phyloP scores from a whole-genome alignment of 2,113 vertebrate genomes.

The Oostethus manadensis region DNA sequence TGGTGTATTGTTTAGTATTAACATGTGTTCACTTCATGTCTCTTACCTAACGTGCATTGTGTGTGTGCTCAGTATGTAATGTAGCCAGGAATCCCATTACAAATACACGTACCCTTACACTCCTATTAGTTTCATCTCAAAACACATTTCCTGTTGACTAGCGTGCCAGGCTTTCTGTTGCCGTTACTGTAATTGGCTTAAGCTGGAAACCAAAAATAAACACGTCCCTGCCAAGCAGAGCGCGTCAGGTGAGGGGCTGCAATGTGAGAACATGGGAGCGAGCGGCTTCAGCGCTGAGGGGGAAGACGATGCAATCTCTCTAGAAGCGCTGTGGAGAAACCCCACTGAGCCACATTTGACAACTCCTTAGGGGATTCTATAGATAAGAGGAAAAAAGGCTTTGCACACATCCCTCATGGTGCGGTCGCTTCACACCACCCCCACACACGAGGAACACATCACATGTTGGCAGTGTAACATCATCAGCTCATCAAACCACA shows the following conservation, averaged over 20 bases:
- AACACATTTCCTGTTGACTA: constrained; percentile 3
- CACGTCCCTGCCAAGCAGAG: constrained; percentile 6
- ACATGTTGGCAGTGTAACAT: no score
- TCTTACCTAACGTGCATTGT: neutral
- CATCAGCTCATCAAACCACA: no score
- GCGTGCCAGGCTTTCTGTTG: constrained; percentile 17
- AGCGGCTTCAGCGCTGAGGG: neutral
- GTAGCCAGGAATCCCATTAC: neutral
- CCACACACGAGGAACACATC: constrained; percentile 2
- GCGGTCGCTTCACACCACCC: constrained; percentile 21
- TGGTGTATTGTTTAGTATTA: no score
- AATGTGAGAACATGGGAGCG: constrained; percentile 7
- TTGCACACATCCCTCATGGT: no score
- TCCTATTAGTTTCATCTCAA: neutral
- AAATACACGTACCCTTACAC: neutral
- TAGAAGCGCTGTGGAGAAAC: constrained; percentile 25
- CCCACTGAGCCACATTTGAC: constrained; percentile 42
- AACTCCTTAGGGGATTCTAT: constrained; percentile 25
- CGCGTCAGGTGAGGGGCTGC: constrained; percentile 7
- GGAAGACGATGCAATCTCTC: constrained; percentile 40
- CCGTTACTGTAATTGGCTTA: constrained; percentile 25
- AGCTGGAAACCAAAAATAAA: constrained; percentile 27
- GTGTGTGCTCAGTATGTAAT: neutral
- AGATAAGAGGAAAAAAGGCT: neutral
- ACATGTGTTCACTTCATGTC: no score